These are phyloP conservation scores for Drosophila macrothrix DNA, from an alignment of 2,888 invertebrate species.

Conservation along the genomic window DNA sequence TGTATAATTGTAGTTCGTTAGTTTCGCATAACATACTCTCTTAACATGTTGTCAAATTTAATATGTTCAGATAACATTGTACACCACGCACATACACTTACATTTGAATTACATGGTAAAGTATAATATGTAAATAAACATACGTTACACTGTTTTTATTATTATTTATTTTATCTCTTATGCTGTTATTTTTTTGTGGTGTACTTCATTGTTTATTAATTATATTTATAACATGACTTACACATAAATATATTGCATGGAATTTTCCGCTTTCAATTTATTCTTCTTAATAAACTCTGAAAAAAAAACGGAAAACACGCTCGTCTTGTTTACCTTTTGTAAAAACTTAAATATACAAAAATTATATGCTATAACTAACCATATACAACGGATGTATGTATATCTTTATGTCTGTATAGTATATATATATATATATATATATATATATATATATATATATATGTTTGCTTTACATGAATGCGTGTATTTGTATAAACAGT, in stretches of 20 bases:
- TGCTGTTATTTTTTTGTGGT: conserved; percentile 49
- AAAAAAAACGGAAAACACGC: conserved; percentile 60
- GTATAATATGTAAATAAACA: conserved; percentile 59
- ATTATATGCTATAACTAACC: conserved; percentile 75
- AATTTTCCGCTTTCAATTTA: conserved; percentile 40
- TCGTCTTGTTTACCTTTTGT: conserved; percentile 51
- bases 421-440: conserved; percentile 36
- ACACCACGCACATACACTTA: conserved; percentile 65
- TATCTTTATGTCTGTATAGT: conserved; percentile 44
- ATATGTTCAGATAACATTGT: conserved; percentile 46
- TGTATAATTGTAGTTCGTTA: conserved; percentile 79
- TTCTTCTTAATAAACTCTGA: conserved; percentile 57
- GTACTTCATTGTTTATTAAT: conserved; percentile 41
- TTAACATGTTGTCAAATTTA: conserved; percentile 54
- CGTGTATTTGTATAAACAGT: conserved; percentile 68
- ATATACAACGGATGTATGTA: conserved; percentile 57
- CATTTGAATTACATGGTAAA: conserved; percentile 41
- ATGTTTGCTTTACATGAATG: conserved; percentile 49
- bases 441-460: conserved; percentile 36
- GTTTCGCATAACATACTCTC: conserved; percentile 76
- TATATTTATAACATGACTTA: conserved; percentile 48
- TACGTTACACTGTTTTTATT: conserved; percentile 55
- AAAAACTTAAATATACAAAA: conserved; percentile 79
- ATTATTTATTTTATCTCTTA: conserved; percentile 24
- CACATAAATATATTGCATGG: conserved; percentile 53